Evolutionary conservation across 2,113 vertebrate genomes (phyloP), one percentile per base, ranked within the genome.

Genomic region (Serilophus lunatus): DNA sequence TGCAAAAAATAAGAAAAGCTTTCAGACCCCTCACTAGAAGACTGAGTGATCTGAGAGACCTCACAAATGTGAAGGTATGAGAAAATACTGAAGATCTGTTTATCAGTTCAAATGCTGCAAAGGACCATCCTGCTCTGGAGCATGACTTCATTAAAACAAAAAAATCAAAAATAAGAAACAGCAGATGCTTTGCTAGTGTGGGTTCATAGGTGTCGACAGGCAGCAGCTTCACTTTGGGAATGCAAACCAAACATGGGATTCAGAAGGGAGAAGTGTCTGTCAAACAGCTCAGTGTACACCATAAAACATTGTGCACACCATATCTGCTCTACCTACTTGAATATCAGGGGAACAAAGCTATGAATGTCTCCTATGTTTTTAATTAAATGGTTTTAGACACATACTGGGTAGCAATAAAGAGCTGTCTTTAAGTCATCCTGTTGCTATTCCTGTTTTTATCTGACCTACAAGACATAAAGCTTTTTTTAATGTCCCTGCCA

Each of bases 261-360:
- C 42, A 9, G 59, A 76, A 26, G 33, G 18, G 18, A 79, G 22
- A 33, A 50, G 18, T 12, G 42, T 33, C 19, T 69, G 24, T 31
- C 66, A 60, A 57, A 65, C 12, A 80, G 23, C 51, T 82, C 53
- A 61, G 22, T 0, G 3, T 20, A 25, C 17, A 53, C 60, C 33
- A 9, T 7, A 22, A 5, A 12, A 19, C 2, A 0, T 15, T 0
- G 0, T 40, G 12, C 31, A 35, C 47, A 47, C 20, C 25, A 26
- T 14, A 12, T 14, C 57, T 91, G 54, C 59, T 56, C 38, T n/a
- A 6, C 54, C 29, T 1, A 2, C 38, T 3, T 18, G 10, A 70
- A 5, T 20, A 40, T 13, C 22, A 24, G 15, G n/a, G 25, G 2
- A 86, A 22, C 23, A 78, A 77, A 90, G n/a, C 36, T 59, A 25